phyloP scores from a whole-genome alignment of 2,113 vertebrate genomes.

The Glaucidium brasilianum region DNA sequence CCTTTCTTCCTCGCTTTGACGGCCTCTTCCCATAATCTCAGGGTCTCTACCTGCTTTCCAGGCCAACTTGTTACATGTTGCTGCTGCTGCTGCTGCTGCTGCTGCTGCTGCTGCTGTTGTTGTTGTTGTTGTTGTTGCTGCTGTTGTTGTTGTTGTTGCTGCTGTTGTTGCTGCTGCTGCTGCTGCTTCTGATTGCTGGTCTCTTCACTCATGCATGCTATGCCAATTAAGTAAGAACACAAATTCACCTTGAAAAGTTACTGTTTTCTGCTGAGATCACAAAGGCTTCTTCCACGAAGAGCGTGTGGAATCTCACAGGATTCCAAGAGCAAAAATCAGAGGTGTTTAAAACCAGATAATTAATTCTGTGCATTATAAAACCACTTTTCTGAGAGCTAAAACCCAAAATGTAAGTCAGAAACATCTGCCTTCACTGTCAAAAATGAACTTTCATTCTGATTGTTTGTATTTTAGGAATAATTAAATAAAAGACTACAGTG shows the following conservation, averaged over 20 bases:
- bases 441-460: neutral
- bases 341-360: neutral
- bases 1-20: conserved; percentile 83
- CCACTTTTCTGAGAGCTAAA: neutral
- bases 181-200: conserved; percentile 81
- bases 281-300: conserved; percentile 36
- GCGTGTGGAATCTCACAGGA: neutral
- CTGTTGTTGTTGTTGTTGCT: conserved; percentile 57
- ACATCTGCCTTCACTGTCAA: neutral
- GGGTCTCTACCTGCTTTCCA: conserved; percentile 81
- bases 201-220: conserved; percentile 82
- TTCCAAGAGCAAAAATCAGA: conserved; percentile 5
- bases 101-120: conserved; percentile 10
- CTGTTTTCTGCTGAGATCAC: conserved; percentile 31
- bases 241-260: conserved; percentile 60
- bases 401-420: neutral
- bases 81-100: conserved; percentile 65
- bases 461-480: neutral
- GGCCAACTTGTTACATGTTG: conserved; percentile 80
- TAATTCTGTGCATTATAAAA: neutral
- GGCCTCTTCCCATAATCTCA: conserved; percentile 82
- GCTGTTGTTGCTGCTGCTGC: conserved; percentile 56
- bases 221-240: conserved; percentile 71
- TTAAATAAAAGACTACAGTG: neutral
- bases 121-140: conserved; percentile 16